Percentiles rank a stretch among this genome's conserved stretches.
These are phyloP conservation scores for Pionites leucogaster DNA, from an alignment of 2,113 vertebrate genomes.

Conservation along the genomic window DNA sequence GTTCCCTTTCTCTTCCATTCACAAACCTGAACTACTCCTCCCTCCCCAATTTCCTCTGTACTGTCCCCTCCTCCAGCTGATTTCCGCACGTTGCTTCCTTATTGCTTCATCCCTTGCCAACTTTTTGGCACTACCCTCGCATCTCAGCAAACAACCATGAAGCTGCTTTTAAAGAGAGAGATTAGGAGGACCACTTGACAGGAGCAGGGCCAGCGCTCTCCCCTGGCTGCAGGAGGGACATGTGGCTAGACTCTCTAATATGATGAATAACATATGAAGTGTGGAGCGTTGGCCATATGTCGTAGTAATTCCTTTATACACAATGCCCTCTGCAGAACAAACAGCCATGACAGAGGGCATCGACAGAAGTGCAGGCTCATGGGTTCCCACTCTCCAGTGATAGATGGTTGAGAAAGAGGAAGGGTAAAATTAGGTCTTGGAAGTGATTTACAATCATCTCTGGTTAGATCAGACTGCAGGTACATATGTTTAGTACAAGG, in stretches of 20 bases:
- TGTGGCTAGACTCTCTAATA: constrained; percentile 67
- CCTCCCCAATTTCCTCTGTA: constrained; percentile 17
- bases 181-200: constrained; percentile 53
- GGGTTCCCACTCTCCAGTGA: background rate
- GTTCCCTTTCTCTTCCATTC: constrained; percentile 4
- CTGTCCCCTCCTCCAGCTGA: constrained; percentile 19
- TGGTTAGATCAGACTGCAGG: background rate
- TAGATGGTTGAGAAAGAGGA: background rate
- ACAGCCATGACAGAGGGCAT: constrained; percentile 55
- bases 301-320: constrained; percentile 64
- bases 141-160: constrained; percentile 29
- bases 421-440: background rate
- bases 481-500: background rate
- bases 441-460: background rate
- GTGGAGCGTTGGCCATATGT: constrained; percentile 70
- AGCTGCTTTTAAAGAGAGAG: constrained; percentile 57
- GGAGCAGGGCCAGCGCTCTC: constrained; percentile 47
- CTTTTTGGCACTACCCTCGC: constrained; percentile 19
- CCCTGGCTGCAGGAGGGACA: constrained; percentile 66
- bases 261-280: constrained; percentile 75
- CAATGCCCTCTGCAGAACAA: constrained; percentile 61
- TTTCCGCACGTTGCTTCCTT: constrained; percentile 20
- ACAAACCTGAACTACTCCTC: constrained; percentile 17
- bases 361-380: constrained; percentile 16
- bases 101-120: constrained; percentile 22